A percentile compares a stretch with the other conserved stretches of the same genome.
phyloP scores from a whole-genome alignment of 2,888 invertebrate species.

The Poecilus cupreus region DNA sequence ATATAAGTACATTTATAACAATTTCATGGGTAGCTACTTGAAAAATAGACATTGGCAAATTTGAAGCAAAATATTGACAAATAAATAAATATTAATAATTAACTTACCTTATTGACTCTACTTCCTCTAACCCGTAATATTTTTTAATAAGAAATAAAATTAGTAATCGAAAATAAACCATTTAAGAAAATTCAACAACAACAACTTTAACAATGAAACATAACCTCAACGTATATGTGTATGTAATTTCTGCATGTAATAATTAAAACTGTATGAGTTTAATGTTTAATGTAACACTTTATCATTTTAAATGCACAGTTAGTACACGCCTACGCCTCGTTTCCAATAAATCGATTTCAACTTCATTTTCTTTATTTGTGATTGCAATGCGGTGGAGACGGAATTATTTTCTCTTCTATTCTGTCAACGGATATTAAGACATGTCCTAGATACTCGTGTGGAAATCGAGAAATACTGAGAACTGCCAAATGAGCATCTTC shows the following conservation, averaged over 20 bases:
- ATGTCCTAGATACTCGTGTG: neutral
- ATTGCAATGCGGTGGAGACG: neutral
- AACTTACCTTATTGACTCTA: neutral
- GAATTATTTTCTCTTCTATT: neutral
- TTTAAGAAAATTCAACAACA: neutral
- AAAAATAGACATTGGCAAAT: too few species aligned
- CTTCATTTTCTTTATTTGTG: slow-evolving; percentile 20
- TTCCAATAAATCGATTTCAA: neutral
- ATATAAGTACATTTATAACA: too few species aligned
- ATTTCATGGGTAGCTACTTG: too few species aligned
- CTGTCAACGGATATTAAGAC: neutral
- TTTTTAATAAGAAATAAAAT: too few species aligned
- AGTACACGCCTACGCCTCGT: slow-evolving; percentile 5
- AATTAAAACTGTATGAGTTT: slow-evolving; percentile 7
- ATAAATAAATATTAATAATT: too few species aligned
- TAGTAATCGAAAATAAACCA: neutral
- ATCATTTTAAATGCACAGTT: slow-evolving; percentile 19
- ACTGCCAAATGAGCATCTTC: neutral
- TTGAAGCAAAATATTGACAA: too few species aligned
- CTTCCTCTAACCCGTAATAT: neutral
- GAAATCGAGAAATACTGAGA: neutral
- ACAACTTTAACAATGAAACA: neutral
- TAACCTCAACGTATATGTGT: neutral
- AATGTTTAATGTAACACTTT: neutral
- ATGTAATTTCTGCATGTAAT: slow-evolving; percentile 6